Evolutionary conservation across 2,113 vertebrate genomes (phyloP), one percentile per base, ranked within the genome.

Genomic region (Cathartes aura): DNA sequence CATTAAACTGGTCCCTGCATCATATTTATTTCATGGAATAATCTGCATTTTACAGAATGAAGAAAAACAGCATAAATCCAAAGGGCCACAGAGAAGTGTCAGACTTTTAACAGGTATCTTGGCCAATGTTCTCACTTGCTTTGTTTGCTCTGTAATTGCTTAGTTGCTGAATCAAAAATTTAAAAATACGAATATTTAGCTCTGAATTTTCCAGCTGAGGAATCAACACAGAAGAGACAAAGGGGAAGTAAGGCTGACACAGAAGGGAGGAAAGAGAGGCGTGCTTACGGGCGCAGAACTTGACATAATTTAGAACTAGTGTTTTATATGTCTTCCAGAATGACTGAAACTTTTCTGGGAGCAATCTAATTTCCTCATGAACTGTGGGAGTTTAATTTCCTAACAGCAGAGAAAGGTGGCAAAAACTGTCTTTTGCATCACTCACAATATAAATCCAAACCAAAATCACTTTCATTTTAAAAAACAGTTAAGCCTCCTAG

Each of bases 301-400:
- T 94, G 53, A 95, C 3, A 13, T 73, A 60, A 92, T 93, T 95
- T 95, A 91, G 48, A 95, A 93, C 5, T 40, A 79, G 24, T 20
- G 42, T 32, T 71, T 72, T 53, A 45, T 79, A 91, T 81, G 94
- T 81, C 85, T 97, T 90, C 56, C 56, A 91, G 52, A 92, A 86
- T 23, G 87, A 97, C 81, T 83, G 38, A 87, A 96, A 91, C 73
- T 89, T 97, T 96, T 88, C 68, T 12, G 6, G 47, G 59, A 95
- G 63, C 71, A 97, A 97, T 79, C 82, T 97, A 73, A 93, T 96
- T 94, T 96, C 78, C 89, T 86, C 71, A 50, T 82, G 45, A 97
- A 83, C 78, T 85, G 58, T 50, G 36, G 55, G 50, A 84, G 55
- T 88, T 98, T 96, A 85, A 93, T 96, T 97, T 98, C 95, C 91